Evolutionary conservation across 2,888 invertebrate species (phyloP).

Genomic region (Trissolcus brochymenae): DNA sequence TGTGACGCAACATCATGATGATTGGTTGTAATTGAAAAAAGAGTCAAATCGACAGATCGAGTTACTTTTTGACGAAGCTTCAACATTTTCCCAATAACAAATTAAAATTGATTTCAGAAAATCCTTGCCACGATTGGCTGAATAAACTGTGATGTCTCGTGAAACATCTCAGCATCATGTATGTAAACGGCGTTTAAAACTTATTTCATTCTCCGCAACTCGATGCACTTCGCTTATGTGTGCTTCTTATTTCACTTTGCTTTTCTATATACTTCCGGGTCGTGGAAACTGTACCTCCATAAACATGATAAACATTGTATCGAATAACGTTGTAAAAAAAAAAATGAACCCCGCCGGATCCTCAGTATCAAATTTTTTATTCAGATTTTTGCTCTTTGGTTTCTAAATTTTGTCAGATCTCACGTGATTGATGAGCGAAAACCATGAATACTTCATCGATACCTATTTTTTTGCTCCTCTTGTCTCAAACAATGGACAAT

Average conservation of each 20-base stretch:
- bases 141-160: no score
- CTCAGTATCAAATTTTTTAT: background rate
- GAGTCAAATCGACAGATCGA: no score
- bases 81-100: no score
- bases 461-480: no score
- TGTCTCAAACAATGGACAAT: no score
- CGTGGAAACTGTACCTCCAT: background rate
- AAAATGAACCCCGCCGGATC: background rate
- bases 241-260: background rate
- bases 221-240: background rate
- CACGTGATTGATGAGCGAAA: conserved; percentile 1
- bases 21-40: no score
- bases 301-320: conserved; percentile 1
- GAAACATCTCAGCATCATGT: background rate
- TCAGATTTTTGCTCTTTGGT: background rate
- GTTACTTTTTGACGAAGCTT: no score
- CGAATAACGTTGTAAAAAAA: background rate
- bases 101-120: no score
- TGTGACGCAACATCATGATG: no score
- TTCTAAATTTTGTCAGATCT: background rate
- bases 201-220: conserved; percentile 1
- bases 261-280: background rate
- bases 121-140: no score
- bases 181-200: conserved; percentile 2
- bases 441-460: background rate